A percentile compares a stretch with the other conserved stretches of the same genome.
Evolutionary conservation across 2,888 invertebrate species (phyloP).

Genomic region (Phorcus lineatus): DNA sequence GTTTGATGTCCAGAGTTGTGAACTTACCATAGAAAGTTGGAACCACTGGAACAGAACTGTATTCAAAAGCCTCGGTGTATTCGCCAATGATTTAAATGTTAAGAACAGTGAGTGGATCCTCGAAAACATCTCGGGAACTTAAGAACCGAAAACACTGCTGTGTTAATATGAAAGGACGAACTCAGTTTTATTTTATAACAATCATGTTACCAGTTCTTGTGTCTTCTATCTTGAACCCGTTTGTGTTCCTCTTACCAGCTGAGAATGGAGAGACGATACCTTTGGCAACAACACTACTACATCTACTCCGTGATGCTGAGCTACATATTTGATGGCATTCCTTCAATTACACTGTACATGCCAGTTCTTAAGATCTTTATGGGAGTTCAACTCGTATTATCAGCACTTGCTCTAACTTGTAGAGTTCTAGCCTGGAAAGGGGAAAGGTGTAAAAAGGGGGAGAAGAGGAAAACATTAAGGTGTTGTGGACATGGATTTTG

Average conservation of each 20-base stretch:
- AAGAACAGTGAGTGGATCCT: too few relatives aligned
- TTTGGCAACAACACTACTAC: neutral
- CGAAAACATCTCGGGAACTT: neutral
- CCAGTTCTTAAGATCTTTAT: neutral
- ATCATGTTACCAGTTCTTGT: neutral
- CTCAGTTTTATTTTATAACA: neutral
- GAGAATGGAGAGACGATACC: neutral
- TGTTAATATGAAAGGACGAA: neutral
- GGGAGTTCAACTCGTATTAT: neutral
- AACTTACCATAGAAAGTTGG: neutral
- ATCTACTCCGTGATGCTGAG: neutral
- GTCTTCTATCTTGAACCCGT: neutral
- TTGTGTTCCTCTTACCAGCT: neutral
- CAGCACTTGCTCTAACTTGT: neutral
- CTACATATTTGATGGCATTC: neutral
- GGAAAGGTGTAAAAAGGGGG: too few relatives aligned
- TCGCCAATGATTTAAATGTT: too few relatives aligned
- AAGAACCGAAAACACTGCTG: neutral
- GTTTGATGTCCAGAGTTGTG: neutral
- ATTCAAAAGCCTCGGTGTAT: too few relatives aligned
- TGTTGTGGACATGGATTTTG: too few relatives aligned
- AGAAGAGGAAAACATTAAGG: too few relatives aligned
- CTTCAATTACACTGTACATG: neutral
- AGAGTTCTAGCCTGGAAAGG: neutral
- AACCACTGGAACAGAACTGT: too few relatives aligned